Evolutionary conservation across 1,140 invertebrate species (phyloP), one percentile per base, ranked within the genome.

Genomic region (Stegodyphus dumicola): DNA sequence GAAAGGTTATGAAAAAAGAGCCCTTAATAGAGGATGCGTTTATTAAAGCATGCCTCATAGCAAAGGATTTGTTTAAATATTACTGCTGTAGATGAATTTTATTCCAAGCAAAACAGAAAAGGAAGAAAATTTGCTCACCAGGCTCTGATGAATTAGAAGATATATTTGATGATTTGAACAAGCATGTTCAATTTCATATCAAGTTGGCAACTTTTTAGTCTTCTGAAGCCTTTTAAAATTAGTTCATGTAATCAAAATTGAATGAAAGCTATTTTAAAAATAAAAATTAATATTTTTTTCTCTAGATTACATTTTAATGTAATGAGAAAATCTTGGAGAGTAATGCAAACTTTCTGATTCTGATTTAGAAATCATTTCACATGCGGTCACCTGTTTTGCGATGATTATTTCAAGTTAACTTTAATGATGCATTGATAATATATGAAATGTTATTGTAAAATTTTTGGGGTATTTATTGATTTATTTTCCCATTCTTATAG

Each of bases 401-500:
- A 33, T 56, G 56, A 17, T 56, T 10, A 13, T 33, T 33, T 7
- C 15, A 17, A 64, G 6, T 33, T 64, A 33, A 11, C 51, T 67
- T 10, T 52, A 6, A 6, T 17, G 17, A 15, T 7, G 13, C 51
- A 77, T 49, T 15, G 49, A 49, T 6, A n/a, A 65, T 52, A 11
- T 17, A 10, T n/a, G 6, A n/a, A 17, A 49, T 81, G n/a, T 64
- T 65, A 64, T 53, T 74, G 48, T 65, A 48, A 33, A 10, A 0
- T 71, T 71, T n/a, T n/a, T n/a, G n/a, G n/a, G n/a, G n/a, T n/a
- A n/a, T n/a, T 13, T 71, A 11, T 33, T 49, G 11, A 71, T 60
- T 15, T 11, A 60, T 60, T 15, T 60, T 70, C 48, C 11, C 7
- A 13, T 64, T 60, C 18, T 85, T 77, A 33, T 56, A 85, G 83